Percentiles rank a stretch among this genome's conserved stretches.
These are phyloP conservation scores for Phainopepla nitens DNA, from an alignment of 2,113 vertebrate genomes.

Conservation along the genomic window DNA sequence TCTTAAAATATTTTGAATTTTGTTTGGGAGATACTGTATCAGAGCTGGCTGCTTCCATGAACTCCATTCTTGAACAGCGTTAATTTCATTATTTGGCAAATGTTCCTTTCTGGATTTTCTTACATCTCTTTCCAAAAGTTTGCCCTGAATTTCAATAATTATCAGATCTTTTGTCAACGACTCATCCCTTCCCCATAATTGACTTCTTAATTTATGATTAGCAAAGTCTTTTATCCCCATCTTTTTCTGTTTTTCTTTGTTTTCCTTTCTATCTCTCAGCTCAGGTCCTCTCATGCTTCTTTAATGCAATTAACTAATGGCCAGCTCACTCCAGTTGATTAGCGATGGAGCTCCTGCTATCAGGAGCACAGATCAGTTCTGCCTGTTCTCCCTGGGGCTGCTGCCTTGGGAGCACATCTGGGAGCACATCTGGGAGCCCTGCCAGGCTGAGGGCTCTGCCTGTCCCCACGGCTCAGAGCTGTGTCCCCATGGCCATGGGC, in stretches of 20 bases:
- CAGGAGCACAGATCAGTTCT: neutral
- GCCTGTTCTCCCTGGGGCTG: neutral
- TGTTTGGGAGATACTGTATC: neutral
- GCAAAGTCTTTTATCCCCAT: neutral
- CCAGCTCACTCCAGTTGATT: neutral
- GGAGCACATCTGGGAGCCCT: neutral
- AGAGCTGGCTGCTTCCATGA: neutral
- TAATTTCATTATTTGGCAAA: neutral
- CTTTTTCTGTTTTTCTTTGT: neutral
- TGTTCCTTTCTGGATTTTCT: neutral
- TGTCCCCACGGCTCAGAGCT: neutral
- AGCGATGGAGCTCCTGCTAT: neutral
- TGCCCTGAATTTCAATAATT: neutral
- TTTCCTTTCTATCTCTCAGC: neutral
- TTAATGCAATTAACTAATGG: conserved; percentile 48
- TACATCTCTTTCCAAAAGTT: neutral
- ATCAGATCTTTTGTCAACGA: neutral
- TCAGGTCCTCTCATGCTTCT: neutral
- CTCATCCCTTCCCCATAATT: neutral
- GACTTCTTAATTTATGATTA: neutral
- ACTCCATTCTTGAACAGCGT: neutral
- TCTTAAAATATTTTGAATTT: neutral
- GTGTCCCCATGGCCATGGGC: neutral
- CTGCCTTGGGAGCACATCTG: neutral
- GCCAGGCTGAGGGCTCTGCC: neutral